Evolutionary conservation across 92 coral and sea anemone species (phyloP).

Genomic region (Siderastrea radians): DNA sequence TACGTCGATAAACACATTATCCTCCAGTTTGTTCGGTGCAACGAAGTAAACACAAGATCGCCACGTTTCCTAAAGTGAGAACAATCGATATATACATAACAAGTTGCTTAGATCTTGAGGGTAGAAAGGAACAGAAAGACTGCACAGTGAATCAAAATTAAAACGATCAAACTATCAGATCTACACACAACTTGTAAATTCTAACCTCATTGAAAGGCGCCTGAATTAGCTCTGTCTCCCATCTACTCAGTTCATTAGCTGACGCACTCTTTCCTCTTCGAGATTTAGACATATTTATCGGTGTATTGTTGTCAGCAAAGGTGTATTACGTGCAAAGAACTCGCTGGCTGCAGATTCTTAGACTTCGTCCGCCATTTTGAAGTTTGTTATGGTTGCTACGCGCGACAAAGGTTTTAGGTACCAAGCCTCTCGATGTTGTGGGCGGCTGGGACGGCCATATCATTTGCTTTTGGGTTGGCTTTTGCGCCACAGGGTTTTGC

Average conservation of each 20-base stretch:
- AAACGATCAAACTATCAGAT: not conserved
- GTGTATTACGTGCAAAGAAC: not conserved
- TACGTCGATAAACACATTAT: conserved; percentile 85
- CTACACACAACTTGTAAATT: no score
- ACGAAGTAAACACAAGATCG: conserved; percentile 87
- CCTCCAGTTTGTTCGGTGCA: conserved; percentile 84
- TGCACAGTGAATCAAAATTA: not conserved
- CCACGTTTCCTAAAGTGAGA: conserved; percentile 83
- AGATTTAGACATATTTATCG: conserved; percentile 85
- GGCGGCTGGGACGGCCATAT: no score
- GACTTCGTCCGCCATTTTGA: conserved; percentile 93
- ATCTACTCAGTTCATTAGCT: conserved; percentile 89
- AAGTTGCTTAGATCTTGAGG: not conserved
- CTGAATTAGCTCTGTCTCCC: conserved; percentile 94
- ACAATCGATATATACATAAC: not conserved
- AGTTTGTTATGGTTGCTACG: conserved; percentile 97
- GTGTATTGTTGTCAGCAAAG: not conserved
- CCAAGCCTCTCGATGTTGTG: conserved; percentile 3
- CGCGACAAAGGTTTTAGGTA: conserved; percentile 41
- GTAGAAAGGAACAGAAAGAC: not conserved
- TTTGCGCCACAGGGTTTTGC: no score
- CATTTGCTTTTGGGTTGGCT: no score
- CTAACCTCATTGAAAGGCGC: conserved; percentile 93
- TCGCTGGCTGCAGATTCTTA: not conserved
- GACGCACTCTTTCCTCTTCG: conserved; percentile 99